Conservation (phyloP, 1,140 invertebrate genomes). For the Saccostrea echinata region DNA sequence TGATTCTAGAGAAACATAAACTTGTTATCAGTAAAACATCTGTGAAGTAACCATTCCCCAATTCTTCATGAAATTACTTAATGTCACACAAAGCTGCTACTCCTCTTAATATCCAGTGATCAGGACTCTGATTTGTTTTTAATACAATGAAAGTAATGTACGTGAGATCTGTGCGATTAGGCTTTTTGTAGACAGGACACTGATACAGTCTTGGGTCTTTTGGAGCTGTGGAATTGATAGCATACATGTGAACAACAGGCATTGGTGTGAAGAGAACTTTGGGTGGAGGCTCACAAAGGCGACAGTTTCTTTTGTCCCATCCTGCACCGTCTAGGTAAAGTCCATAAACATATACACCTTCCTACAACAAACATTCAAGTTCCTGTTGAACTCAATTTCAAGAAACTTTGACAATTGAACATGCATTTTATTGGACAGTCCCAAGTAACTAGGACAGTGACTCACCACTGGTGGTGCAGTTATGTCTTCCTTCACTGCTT, state of each 20-base stretch:
- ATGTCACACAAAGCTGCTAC: slow-evolving; percentile 97
- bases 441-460: background rate
- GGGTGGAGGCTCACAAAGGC: slow-evolving; percentile 73
- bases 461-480: slow-evolving; percentile 74
- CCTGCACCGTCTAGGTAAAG: slow-evolving; percentile 76
- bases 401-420: background rate
- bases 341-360: slow-evolving; percentile 77
- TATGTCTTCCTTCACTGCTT: slow-evolving; percentile 78
- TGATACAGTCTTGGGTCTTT: slow-evolving; percentile 94
- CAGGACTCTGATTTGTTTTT: slow-evolving; percentile 90
- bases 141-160: slow-evolving; percentile 95
- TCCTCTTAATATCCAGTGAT: slow-evolving; percentile 94
- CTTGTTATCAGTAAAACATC: too few species aligned
- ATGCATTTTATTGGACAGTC: background rate
- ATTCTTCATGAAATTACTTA: slow-evolving; percentile 84
- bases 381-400: background rate
- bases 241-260: slow-evolving; percentile 78
- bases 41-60: too few species aligned
- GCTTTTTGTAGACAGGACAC: slow-evolving; percentile 97
- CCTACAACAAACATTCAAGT: slow-evolving; percentile 56
- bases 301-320: slow-evolving; percentile 73
- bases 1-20: too few species aligned
- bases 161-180: slow-evolving; percentile 93
- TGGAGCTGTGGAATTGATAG: slow-evolving; percentile 84
- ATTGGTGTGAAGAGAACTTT: slow-evolving; percentile 75